Percentiles rank a stretch among this genome's conserved stretches.
Conservation (phyloP, 2,113 vertebrate species). For the Cyanistes caeruleus region DNA sequence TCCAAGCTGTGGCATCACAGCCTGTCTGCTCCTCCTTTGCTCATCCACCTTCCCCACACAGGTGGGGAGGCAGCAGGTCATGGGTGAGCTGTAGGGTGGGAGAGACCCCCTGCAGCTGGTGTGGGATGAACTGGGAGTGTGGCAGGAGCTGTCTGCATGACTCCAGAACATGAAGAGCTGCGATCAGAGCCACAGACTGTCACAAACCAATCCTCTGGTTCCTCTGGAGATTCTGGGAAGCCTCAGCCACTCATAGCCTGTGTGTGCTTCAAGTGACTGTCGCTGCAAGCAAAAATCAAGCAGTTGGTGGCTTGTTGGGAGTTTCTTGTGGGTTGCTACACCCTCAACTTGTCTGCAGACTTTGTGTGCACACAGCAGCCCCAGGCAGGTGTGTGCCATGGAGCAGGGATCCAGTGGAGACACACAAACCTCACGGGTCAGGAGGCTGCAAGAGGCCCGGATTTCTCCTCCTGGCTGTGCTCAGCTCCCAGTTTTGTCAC, state of each 20-base stretch:
- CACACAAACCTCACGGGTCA: not conserved
- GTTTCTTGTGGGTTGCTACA: not conserved
- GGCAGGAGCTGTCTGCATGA: not conserved
- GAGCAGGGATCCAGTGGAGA: not conserved
- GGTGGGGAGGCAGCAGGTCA: not conserved
- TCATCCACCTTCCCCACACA: not conserved
- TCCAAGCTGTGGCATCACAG: not conserved
- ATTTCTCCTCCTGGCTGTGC: not conserved
- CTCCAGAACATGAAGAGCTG: not conserved
- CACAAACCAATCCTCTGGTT: not conserved
- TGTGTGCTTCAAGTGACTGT: not conserved
- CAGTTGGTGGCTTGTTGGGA: not conserved
- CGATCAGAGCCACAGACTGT: not conserved
- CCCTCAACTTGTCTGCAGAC: not conserved
- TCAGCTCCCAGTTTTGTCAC: not conserved
- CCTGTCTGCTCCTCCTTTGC: not conserved
- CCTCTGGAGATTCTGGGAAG: not conserved
- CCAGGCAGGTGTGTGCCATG: not conserved
- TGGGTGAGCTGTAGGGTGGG: not conserved
- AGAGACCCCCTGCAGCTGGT: not conserved
- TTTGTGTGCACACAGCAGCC: not conserved
- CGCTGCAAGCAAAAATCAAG: not conserved
- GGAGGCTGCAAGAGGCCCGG: not conserved
- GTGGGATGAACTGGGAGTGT: not conserved
- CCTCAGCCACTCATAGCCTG: not conserved